Evolutionary conservation across 2,888 invertebrate genomes (phyloP), one percentile per base, ranked within the genome.

Genomic region (Gymnocheta viridis): DNA sequence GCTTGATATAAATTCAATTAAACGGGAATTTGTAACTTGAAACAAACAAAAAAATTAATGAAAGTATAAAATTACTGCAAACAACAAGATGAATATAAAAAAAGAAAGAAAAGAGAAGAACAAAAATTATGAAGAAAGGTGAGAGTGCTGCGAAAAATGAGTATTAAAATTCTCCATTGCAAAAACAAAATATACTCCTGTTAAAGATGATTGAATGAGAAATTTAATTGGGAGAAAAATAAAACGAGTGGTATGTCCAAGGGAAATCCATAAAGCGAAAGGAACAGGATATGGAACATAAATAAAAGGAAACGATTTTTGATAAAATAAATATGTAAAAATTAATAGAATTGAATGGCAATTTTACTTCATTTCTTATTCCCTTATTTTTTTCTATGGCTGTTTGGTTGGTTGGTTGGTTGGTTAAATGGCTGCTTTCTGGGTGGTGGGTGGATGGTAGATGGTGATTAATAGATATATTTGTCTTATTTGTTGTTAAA

Each of bases 391-490:
- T 47, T 29, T 54, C 14, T 19, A 27, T 58, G 29, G n/a, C 41
- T 44, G n/a, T 41, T 67, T 51, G 44, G 41, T 44, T 62, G 27
- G 35, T 62, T 41, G 54, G 51, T 62, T 60, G 67, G 24, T 51
- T 69, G 54, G 41, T 47, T 29, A 32, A 56, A 56, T 32, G 56
- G 56, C 32, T 56, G 29, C 56, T 56, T 32, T 56, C 17, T 62
- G 27, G 54, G 38, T 72, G 73, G n/a, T n/a, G n/a, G n/a, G n/a
- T n/a, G n/a, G n/a, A n/a, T n/a, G 73, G 56, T 64, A 29, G 47
- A 64, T 72, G 81, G 77, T 84, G 84, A 78, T 44, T 78, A 49
- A 69, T 78, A 84, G 60, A 80, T 84, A 78, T 54, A 73, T 60
- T 85, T 74, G 51, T 80, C 60, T 82, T 62, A 41, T 54, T 69